A percentile compares a stretch with the other conserved stretches of the same genome.
Evolutionary conservation across 2,797 vertebrate genomes (phyloP).

Genomic region (Antrozous pallidus): DNA sequence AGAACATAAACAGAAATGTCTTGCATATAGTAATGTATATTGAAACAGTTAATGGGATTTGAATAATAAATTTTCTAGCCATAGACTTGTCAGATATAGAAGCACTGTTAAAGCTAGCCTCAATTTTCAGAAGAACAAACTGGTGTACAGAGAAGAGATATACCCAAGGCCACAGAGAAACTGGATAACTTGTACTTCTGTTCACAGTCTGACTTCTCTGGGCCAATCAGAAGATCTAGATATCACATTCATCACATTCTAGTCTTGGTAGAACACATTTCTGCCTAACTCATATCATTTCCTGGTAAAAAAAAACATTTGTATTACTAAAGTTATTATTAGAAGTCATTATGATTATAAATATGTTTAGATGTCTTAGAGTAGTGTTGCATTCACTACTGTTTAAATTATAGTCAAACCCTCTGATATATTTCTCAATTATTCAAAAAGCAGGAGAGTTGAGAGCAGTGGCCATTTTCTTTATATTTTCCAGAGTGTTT

Average conservation of each 20-base stretch:
- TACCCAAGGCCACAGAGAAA: neutral
- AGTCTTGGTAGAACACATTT: conserved; percentile 34
- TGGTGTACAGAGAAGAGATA: neutral
- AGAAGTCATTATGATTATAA: conserved; percentile 11
- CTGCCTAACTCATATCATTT: conserved; percentile 22
- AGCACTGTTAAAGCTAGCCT: neutral
- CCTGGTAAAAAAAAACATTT: neutral
- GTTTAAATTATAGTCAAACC: neutral
- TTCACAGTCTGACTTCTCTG: neutral
- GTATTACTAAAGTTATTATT: conserved; percentile 45
- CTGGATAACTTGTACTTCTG: neutral
- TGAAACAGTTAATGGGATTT: conserved; percentile 2
- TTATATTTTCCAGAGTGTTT: neutral
- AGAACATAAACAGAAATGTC: conserved; percentile 15
- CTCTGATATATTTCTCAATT: conserved; percentile 8
- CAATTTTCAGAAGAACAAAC: neutral
- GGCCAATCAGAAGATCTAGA: conserved; percentile 23
- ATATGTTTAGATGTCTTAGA: conserved; percentile 7
- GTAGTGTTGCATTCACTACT: neutral
- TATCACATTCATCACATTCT: neutral
- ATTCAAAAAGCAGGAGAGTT: conserved; percentile 6
- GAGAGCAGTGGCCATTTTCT: neutral
- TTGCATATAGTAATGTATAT: neutral
- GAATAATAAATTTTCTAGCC: conserved; percentile 17
- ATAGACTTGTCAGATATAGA: neutral